phyloP scores from a whole-genome alignment of 2,888 invertebrate genomes.

The Lasioglossum villosulum region DNA sequence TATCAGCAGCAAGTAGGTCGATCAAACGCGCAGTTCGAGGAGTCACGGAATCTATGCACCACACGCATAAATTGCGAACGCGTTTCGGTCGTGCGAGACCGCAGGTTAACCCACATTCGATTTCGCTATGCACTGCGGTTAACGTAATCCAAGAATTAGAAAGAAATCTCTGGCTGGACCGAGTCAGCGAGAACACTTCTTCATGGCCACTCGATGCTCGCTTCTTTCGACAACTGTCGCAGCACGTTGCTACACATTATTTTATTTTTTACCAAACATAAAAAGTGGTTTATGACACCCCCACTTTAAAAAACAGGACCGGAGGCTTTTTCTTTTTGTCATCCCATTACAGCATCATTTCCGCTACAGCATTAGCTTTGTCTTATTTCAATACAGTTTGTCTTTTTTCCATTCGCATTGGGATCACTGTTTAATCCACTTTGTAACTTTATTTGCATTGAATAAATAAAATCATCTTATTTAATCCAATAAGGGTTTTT shows the following conservation, averaged over 20 bases:
- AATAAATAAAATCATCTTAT: too few species aligned
- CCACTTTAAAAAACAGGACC: too few species aligned
- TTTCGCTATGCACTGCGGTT: slow-evolving; percentile 57
- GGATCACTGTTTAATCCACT: too few species aligned
- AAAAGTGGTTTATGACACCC: too few species aligned
- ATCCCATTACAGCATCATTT: too few species aligned
- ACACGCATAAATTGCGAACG: slow-evolving; percentile 32
- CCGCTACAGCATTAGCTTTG: too few species aligned
- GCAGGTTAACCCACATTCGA: slow-evolving; percentile 68
- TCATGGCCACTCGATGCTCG: slow-evolving; percentile 32
- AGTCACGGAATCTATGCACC: slow-evolving; percentile 21
- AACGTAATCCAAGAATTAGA: slow-evolving; percentile 64
- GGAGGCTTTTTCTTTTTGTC: too few species aligned
- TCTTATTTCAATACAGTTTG: too few species aligned
- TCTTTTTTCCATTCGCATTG: too few species aligned
- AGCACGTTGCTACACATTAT: background rate
- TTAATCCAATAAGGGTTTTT: too few species aligned
- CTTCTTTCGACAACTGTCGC: slow-evolving; percentile 17
- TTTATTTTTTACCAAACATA: too few species aligned
- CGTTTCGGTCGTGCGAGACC: slow-evolving; percentile 52
- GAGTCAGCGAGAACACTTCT: slow-evolving; percentile 44
- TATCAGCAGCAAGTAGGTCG: background rate
- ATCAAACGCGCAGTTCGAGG: slow-evolving; percentile 21
- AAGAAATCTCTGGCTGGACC: slow-evolving; percentile 42
- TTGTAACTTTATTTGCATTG: too few species aligned